phyloP scores from a whole-genome alignment of 1,140 invertebrate species.

The Stegodyphus mimosarum region DNA sequence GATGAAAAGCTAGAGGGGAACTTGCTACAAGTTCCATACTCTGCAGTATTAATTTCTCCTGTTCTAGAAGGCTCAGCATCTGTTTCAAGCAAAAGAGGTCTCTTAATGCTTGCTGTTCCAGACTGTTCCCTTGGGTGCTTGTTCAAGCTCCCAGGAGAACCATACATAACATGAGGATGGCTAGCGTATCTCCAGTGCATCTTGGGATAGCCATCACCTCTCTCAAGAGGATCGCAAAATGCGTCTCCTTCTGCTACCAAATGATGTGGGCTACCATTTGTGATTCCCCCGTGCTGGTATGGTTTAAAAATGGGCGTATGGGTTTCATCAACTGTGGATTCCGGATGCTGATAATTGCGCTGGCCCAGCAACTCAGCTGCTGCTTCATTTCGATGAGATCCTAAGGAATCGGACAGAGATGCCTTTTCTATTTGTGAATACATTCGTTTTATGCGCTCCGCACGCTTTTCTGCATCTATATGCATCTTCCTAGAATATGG shows the following conservation, averaged over 20 bases:
- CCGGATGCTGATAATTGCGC: background rate
- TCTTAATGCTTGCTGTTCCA: conserved; percentile 5
- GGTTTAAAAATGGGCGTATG: conserved; percentile 49
- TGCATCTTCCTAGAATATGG: conserved; percentile 56
- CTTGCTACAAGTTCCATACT: conserved; percentile 1
- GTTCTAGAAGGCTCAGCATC: conserved; percentile 9
- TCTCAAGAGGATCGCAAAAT: conserved; percentile 39
- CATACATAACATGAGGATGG: conserved; percentile 36
- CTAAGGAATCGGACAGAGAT: conserved; percentile 38
- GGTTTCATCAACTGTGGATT: conserved; percentile 15
- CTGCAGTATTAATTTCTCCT: background rate
- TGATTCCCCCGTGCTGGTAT: conserved; percentile 37
- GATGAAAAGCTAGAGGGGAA: conserved; percentile 17
- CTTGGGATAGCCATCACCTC: conserved; percentile 43
- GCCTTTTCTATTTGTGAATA: conserved; percentile 56
- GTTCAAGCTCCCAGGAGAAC: background rate
- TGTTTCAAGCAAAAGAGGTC: conserved; percentile 39
- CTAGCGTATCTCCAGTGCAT: conserved; percentile 59
- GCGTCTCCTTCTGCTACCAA: conserved; percentile 11
- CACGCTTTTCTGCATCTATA: conserved; percentile 52
- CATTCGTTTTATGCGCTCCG: conserved; percentile 53
- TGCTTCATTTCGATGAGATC: background rate
- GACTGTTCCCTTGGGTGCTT: conserved; percentile 22
- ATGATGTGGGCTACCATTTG: conserved; percentile 4
- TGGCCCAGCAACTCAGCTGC: background rate